Percentiles rank a stretch among this genome's conserved stretches.
These are phyloP conservation scores for Saccostrea glomerata DNA, from an alignment of 1,140 invertebrate genomes.

Conservation along the genomic window DNA sequence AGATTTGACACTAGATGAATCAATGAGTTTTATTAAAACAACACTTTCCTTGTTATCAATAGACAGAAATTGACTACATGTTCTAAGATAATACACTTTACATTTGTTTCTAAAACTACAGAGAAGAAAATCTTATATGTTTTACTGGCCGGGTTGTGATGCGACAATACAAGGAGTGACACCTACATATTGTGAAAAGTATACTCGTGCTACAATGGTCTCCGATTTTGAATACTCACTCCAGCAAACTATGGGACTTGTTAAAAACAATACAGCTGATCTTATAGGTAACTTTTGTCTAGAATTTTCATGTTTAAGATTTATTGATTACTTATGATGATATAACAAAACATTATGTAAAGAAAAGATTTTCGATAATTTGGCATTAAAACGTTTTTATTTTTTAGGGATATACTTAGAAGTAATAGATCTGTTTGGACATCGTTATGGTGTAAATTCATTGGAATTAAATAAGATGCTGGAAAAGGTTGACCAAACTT, in stretches of 20 bases:
- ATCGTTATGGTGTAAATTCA: conserved; percentile 66
- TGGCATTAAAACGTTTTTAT: background rate
- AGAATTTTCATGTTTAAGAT: no score
- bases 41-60: no score
- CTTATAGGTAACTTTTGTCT: conserved; percentile 52
- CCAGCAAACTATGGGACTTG: conserved; percentile 49
- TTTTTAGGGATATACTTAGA: conserved; percentile 67
- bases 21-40: no score
- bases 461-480: conserved; percentile 58
- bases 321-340: no score
- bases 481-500: conserved; percentile 66
- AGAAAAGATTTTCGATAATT: no score
- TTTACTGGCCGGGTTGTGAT: conserved; percentile 80
- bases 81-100: background rate
- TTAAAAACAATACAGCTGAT: conserved; percentile 60
- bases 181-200: conserved; percentile 73
- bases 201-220: conserved; percentile 55
- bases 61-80: background rate
- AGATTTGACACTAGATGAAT: no score
- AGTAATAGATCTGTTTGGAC: conserved; percentile 67
- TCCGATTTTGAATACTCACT: conserved; percentile 52
- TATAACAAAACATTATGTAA: no score
- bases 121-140: conserved; percentile 74
- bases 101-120: conserved; percentile 52
- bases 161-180: conserved; percentile 74